These are phyloP conservation scores for Prunella fulvescens DNA, from an alignment of 2,113 vertebrate species.

Conservation along the genomic window DNA sequence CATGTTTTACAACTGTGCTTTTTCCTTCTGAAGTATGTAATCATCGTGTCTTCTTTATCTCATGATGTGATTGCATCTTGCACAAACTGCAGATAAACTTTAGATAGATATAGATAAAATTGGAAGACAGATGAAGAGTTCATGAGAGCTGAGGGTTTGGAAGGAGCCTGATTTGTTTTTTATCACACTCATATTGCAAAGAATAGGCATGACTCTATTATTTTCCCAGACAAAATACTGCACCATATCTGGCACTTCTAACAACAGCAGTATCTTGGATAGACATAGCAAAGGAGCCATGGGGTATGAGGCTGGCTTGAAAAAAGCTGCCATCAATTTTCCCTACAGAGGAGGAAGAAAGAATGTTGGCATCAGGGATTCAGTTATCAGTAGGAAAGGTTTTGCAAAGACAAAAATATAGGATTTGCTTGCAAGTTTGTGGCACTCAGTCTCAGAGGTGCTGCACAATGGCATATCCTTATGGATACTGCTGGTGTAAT, in stretches of 20 bases:
- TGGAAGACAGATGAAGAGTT: background rate
- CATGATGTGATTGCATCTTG: background rate
- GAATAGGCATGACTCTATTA: background rate
- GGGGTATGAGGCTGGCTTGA: background rate
- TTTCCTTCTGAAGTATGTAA: background rate
- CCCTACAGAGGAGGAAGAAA: background rate
- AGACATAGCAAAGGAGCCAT: background rate
- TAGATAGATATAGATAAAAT: background rate
- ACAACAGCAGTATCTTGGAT: background rate
- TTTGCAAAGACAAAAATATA: background rate
- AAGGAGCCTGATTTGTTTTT: background rate
- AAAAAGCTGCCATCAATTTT: background rate
- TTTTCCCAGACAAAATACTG: background rate
- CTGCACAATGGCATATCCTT: background rate
- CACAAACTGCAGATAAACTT: background rate
- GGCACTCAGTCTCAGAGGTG: background rate
- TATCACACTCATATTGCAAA: background rate
- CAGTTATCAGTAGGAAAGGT: background rate
- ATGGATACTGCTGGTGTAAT: background rate
- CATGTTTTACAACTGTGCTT: background rate
- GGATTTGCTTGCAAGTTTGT: background rate
- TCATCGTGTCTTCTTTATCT: background rate
- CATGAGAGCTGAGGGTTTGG: background rate
- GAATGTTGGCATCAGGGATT: background rate
- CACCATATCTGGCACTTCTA: background rate